These are phyloP conservation scores for Podarcis cretensis DNA, from an alignment of 2,113 vertebrate species.

Conservation along the genomic window DNA sequence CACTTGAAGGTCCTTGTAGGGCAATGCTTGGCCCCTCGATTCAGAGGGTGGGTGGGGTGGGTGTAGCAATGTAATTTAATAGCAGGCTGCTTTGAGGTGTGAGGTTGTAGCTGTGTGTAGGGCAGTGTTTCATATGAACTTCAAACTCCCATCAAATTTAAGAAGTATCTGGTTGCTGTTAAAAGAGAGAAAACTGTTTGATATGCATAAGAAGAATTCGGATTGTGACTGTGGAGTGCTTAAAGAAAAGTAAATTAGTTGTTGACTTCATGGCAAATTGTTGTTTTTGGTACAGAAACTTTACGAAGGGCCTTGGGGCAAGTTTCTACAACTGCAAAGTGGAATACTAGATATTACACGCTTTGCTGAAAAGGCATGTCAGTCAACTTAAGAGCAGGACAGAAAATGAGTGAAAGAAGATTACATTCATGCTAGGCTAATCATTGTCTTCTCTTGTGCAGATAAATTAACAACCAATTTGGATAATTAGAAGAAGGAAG, in stretches of 20 bases:
- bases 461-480: slow-evolving; percentile 61
- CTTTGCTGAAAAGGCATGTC: slow-evolving; percentile 56
- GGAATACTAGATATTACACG: slow-evolving; percentile 44
- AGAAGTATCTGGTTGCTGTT: neutral
- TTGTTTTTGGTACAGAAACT: slow-evolving; percentile 44
- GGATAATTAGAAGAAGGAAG: slow-evolving; percentile 61
- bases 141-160: neutral
- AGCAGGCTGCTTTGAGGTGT: neutral
- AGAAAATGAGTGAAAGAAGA: slow-evolving; percentile 66
- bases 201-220: neutral
- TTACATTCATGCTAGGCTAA: slow-evolving; percentile 57
- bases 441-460: slow-evolving; percentile 61
- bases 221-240: neutral
- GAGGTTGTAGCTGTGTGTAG: neutral
- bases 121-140: neutral
- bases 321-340: slow-evolving; percentile 69
- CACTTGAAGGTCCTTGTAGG: neutral
- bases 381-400: slow-evolving; percentile 37
- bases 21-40: neutral
- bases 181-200: neutral
- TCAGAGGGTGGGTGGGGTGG: neutral
- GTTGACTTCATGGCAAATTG: slow-evolving; percentile 43
- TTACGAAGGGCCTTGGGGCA: slow-evolving; percentile 58
- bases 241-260: slow-evolving; percentile 8
- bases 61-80: too few species aligned